Percentiles rank a stretch among this genome's conserved stretches.
Conservation (phyloP, 2,888 invertebrate species). For the Phengaris alcon region DNA sequence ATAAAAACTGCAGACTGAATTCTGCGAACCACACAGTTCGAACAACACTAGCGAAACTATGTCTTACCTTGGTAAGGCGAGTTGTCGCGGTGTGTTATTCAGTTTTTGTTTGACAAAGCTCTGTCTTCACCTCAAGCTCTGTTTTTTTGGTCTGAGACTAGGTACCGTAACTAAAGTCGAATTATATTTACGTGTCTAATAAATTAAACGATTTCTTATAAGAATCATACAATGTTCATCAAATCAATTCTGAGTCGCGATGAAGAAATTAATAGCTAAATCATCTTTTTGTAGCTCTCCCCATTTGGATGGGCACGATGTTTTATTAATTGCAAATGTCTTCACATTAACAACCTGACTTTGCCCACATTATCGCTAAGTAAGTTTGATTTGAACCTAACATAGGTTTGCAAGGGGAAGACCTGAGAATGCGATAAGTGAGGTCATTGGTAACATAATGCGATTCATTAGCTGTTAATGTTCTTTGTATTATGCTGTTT, state of each 20-base stretch:
- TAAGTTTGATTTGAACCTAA: constrained; percentile 16
- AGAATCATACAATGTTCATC: neutral
- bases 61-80: no score
- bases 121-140: no score
- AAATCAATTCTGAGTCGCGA: neutral
- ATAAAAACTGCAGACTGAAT: no score
- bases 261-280: neutral
- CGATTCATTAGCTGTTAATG: constrained; percentile 7
- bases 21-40: no score
- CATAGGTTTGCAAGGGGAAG: neutral
- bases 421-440: neutral
- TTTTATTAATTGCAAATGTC: constrained; percentile 15
- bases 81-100: no score
- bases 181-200: neutral
- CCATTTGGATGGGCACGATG: constrained; percentile 1
- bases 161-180: neutral
- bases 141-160: neutral
- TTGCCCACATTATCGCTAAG: constrained; percentile 9
- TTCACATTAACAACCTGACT: neutral
- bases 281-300: neutral
- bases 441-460: neutral
- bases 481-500: constrained; percentile 5
- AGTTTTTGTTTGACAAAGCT: no score
- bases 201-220: neutral
- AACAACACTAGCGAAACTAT: no score